These are phyloP conservation scores for Todiramphus saurophagus DNA, from an alignment of 2,113 vertebrate genomes.

Conservation along the genomic window DNA sequence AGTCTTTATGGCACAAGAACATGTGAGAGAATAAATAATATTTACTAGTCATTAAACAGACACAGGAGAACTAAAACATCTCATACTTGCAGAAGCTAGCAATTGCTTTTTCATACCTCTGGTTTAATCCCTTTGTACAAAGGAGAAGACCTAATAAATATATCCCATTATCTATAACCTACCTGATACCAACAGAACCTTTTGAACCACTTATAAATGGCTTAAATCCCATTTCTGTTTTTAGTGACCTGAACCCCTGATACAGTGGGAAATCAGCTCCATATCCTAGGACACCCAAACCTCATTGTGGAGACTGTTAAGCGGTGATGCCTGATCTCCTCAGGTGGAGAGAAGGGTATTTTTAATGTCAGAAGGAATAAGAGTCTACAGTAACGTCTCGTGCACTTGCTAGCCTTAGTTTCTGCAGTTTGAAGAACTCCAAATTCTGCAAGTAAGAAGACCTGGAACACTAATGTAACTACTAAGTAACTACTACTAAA, in stretches of 20 bases:
- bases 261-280: not conserved
- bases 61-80: not conserved
- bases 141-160: not conserved
- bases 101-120: not conserved
- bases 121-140: not conserved
- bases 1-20: not conserved
- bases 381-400: not conserved
- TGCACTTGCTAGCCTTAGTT: not conserved
- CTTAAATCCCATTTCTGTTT: not conserved
- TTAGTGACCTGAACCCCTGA: not conserved
- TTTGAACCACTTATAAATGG: not conserved
- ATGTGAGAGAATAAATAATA: not conserved
- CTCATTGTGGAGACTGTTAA: not conserved
- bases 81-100: not conserved
- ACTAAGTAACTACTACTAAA: not conserved
- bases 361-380: not conserved
- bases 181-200: not conserved
- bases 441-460: not conserved
- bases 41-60: not conserved
- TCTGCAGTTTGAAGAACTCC: not conserved
- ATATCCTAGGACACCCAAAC: not conserved
- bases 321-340: not conserved
- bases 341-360: not conserved
- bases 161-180: not conserved
- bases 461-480: not conserved